Percentiles rank a stretch among this genome's conserved stretches.
phyloP scores from a whole-genome alignment of 2,797 vertebrate genomes.

The Esox masquinongy region DNA sequence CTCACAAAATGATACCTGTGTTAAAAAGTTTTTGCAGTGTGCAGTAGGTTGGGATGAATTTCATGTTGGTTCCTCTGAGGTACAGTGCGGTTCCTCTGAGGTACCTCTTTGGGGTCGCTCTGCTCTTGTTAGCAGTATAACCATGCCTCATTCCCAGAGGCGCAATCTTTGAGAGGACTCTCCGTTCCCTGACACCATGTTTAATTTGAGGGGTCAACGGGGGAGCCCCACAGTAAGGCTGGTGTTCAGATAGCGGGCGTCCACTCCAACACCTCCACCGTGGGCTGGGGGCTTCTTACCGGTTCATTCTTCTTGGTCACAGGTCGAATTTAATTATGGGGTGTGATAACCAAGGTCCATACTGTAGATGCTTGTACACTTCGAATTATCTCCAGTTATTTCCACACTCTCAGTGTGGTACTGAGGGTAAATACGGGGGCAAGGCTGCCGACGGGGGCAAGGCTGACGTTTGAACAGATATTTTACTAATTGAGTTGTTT shows the following conservation, averaged over 20 bases:
- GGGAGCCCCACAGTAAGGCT: slow-evolving; percentile 26
- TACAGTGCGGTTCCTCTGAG: slow-evolving; percentile 11
- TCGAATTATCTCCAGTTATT: neutral
- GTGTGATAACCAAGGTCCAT: neutral
- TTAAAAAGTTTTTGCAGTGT: neutral
- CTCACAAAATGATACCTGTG: neutral
- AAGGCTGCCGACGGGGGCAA: neutral
- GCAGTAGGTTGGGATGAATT: slow-evolving; percentile 18
- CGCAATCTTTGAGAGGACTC: slow-evolving; percentile 37
- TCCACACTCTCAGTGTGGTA: neutral
- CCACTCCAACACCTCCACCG: neutral
- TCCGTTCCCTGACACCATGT: slow-evolving; percentile 31
- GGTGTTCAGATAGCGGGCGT: slow-evolving; percentile 11
- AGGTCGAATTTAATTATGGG: neutral
- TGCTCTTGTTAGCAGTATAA: slow-evolving; percentile 41
- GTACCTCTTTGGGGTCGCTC: slow-evolving; percentile 24
- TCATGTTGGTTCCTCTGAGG: slow-evolving; percentile 22
- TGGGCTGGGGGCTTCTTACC: neutral
- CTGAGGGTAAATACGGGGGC: neutral
- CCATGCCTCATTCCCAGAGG: slow-evolving; percentile 35
- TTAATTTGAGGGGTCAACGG: slow-evolving; percentile 40
- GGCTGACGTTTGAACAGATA: neutral
- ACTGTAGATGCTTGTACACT: neutral
- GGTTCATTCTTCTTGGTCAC: neutral
- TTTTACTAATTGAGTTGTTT: too few relatives aligned